Evolutionary conservation across 2,113 vertebrate genomes (phyloP).

Genomic region (Cygnus buccinator): DNA sequence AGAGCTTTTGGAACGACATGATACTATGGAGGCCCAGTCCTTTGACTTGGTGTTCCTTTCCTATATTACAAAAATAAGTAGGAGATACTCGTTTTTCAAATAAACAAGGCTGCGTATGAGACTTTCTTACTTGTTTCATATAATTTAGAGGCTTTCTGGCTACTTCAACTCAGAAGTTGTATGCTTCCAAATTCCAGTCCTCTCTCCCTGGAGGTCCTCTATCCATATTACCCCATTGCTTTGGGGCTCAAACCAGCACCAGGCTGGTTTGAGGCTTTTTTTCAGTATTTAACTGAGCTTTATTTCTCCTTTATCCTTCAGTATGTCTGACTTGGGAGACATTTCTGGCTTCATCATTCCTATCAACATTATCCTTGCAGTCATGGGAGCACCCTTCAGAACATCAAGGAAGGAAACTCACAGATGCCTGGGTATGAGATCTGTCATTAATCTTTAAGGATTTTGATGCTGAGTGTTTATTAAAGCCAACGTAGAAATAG

Average conservation of each 20-base stretch:
- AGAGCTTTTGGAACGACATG: not conserved
- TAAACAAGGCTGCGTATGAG: not conserved
- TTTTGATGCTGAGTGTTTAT: not conserved
- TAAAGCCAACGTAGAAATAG: not conserved
- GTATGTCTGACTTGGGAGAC: not conserved
- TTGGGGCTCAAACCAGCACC: not conserved
- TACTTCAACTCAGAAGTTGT: not conserved
- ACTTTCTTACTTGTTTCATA: not conserved
- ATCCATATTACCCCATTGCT: rapidly evolving
- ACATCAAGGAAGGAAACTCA: not conserved
- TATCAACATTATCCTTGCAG: not conserved
- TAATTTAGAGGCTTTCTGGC: not conserved
- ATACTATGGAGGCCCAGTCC: not conserved
- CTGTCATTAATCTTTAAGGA: not conserved
- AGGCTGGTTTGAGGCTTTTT: not conserved
- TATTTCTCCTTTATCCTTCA: not conserved
- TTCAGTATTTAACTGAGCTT: not conserved
- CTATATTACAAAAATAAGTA: not conserved
- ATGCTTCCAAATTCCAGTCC: not conserved
- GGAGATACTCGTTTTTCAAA: not conserved
- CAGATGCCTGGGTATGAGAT: not conserved
- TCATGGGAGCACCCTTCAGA: not conserved
- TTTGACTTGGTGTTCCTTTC: not conserved
- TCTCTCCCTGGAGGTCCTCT: not conserved
- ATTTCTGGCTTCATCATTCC: not conserved